These are phyloP conservation scores for Notoglanidium macrostoma DNA, from an alignment of 2,797 vertebrate species.

Conservation along the genomic window DNA sequence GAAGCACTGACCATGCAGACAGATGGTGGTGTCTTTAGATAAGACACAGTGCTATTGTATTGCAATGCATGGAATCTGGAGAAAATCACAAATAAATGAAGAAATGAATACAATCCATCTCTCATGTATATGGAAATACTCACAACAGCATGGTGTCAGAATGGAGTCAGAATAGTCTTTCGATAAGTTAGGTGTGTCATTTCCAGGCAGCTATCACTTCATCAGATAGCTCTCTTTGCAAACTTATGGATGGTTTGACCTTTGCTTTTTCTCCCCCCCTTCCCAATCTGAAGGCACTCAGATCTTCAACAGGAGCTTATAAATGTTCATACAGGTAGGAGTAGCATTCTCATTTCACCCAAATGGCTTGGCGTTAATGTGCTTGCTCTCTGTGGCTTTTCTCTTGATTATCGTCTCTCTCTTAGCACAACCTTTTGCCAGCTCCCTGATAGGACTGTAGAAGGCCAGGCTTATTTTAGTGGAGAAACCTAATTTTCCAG, in stretches of 20 bases:
- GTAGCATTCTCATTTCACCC: constrained; percentile 48
- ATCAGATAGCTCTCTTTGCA: constrained; percentile 25
- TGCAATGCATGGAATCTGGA: not conserved
- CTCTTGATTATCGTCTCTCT: constrained; percentile 54
- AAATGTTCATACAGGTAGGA: constrained; percentile 40
- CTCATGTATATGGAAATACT: constrained; percentile 38
- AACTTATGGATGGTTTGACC: constrained; percentile 56
- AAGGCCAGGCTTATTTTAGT: constrained; percentile 57
- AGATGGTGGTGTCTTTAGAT: constrained; percentile 25
- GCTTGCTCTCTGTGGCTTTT: constrained; percentile 32
- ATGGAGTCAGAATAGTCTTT: constrained; percentile 30
- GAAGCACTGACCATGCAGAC: constrained; percentile 17
- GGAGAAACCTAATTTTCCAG: constrained; percentile 65
- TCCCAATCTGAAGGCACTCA: constrained; percentile 26
- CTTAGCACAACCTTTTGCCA: constrained; percentile 40
- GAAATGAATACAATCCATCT: constrained; percentile 42
- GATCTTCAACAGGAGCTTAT: constrained; percentile 44
- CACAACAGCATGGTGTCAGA: constrained; percentile 30
- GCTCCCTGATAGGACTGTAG: constrained; percentile 48
- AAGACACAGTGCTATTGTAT: constrained; percentile 6
- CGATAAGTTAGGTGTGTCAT: constrained; percentile 39
- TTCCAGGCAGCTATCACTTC: constrained; percentile 20
- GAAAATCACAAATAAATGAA: constrained; percentile 28
- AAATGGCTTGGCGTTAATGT: constrained; percentile 30
- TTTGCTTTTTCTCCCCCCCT: constrained; percentile 41